These are phyloP conservation scores for Eremobia ochroleuca DNA, from an alignment of 2,888 invertebrate genomes.

Conservation along the genomic window DNA sequence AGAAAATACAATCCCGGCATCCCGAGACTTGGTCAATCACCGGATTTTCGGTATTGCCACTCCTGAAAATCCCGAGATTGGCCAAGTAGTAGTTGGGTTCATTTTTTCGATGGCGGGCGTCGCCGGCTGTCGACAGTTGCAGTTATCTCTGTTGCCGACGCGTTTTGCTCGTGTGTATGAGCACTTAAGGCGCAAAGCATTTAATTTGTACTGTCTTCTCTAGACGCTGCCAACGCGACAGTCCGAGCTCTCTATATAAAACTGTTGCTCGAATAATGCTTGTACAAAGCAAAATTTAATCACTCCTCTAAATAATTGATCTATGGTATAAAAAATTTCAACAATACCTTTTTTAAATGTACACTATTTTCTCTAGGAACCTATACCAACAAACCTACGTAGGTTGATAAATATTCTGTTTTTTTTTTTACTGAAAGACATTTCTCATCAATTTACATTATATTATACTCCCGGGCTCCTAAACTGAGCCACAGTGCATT, in stretches of 20 bases:
- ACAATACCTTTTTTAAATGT: conserved; percentile 11
- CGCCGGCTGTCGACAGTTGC: too few species aligned
- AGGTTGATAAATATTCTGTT: conserved; percentile 20
- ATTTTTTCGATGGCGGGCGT: too few species aligned
- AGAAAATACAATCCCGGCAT: too few species aligned
- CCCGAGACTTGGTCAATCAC: too few species aligned
- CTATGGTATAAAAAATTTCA: neutral
- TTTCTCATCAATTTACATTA: conserved; percentile 14
- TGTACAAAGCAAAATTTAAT: neutral
- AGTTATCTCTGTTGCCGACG: too few species aligned
- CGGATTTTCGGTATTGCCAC: too few species aligned
- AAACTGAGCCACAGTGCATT: neutral
- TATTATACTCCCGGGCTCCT: neutral
- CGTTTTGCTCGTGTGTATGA: too few species aligned
- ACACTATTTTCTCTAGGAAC: conserved; percentile 34
- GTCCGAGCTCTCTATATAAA: too few species aligned
- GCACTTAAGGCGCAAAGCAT: neutral
- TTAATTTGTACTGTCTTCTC: neutral
- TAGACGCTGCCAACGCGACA: too few species aligned
- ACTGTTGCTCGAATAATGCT: neutral
- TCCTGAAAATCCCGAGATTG: too few species aligned
- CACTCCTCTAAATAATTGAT: neutral
- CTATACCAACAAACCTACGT: conserved; percentile 6
- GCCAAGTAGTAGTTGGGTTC: too few species aligned
- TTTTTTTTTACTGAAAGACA: conserved; percentile 13